Base-by-base conservation (phyloP, 2,113 vertebrate species). In the Periophthalmodon schlosseri region DNA sequence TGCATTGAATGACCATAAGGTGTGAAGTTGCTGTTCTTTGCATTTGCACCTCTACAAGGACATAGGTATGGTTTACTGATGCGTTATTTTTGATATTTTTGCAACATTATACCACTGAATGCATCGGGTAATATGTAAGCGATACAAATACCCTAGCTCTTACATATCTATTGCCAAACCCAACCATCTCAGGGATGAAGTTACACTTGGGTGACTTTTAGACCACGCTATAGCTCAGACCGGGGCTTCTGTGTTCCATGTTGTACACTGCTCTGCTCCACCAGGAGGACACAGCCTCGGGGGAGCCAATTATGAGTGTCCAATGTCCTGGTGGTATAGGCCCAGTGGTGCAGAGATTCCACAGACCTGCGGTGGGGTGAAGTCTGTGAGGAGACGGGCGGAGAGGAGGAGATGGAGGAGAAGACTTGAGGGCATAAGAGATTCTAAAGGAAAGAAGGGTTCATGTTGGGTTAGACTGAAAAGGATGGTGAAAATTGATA, bases 291-390 rank as follows among this genome's bases (percentile, higher is more conserved):
- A 28, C 52, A 0, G 76, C 77, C 89, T 73, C 82, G 24, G 52
- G 85, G 82, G 86, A 90, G 81, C 85, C 88, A 91, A 90, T 91
- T 92, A 91, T 75, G 81, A 85, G 50, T 18, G 87, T 75, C 89
- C 81, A 16, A 68, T 74, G 82, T 76, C 69, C 12, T 20, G 44
- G 63, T 85, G 91, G 39, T 44, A 89, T 82, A 89, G 88, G 84
- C 87, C 86, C 87, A 84, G 66, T 56, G 7, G 52, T n/a, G 20
- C 72, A 68, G 76, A 82, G 83, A 84, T 73, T 76, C 74, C 52
- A 74, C 8, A 64, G 86, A 76, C 72, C 78, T n/a, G 50, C 60
- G 74, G 87, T 70, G 80, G 73, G 44, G 28, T 47, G 68, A 83
- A 82, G 73, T 66, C 60, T 67, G 65, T 9, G 61, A 58, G 69